Evolutionary conservation across 2,113 vertebrate genomes (phyloP).

Genomic region (Pseudopodoces humilis): DNA sequence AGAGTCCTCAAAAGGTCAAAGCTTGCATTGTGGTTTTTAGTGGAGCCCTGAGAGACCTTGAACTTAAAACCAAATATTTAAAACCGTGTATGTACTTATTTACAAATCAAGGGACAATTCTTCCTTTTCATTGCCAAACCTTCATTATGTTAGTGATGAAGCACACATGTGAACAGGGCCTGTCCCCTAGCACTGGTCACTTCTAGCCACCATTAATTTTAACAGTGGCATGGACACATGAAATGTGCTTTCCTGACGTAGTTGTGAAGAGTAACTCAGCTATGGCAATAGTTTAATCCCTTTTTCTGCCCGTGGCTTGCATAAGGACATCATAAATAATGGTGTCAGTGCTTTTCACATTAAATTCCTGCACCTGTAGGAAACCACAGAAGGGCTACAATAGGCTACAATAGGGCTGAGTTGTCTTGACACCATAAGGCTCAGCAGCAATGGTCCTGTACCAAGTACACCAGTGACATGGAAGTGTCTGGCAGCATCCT

Average conservation of each 20-base stretch:
- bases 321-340: not conserved
- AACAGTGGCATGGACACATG: not conserved
- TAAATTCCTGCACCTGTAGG: not conserved
- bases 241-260: not conserved
- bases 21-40: not conserved
- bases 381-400: not conserved
- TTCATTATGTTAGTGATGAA: not conserved
- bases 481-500: not conserved
- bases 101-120: not conserved
- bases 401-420: not conserved
- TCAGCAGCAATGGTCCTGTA: not conserved
- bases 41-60: not conserved
- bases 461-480: not conserved
- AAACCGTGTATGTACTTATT: not conserved
- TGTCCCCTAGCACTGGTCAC: not conserved
- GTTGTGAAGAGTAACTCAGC: not conserved
- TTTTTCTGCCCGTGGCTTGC: not conserved
- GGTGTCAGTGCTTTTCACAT: not conserved
- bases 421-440: not conserved
- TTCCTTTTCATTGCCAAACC: not conserved
- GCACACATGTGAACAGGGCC: not conserved
- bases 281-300: not conserved
- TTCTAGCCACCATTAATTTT: not conserved
- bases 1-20: not conserved
- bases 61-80: not conserved